phyloP scores from a whole-genome alignment of 2,113 vertebrate genomes.

The Phyllostomus discolor region DNA sequence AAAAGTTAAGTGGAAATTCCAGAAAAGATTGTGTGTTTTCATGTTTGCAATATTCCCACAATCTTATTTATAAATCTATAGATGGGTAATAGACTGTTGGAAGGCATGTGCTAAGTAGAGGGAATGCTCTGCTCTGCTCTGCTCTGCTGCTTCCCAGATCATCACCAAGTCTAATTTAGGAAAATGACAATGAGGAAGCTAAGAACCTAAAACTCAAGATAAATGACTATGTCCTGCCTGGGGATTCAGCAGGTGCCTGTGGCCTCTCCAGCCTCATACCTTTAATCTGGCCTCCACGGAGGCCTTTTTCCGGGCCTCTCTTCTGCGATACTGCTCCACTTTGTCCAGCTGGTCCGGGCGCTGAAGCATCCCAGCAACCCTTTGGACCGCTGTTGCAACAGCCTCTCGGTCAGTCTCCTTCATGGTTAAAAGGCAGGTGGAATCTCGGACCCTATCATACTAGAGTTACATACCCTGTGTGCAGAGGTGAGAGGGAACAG shows the following conservation, averaged over 20 bases:
- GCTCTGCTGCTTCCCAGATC: background rate
- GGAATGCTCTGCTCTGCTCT: background rate
- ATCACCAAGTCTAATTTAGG: background rate
- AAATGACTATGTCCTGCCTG: background rate
- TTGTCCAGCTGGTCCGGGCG: slow-evolving; percentile 98
- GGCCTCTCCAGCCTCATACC: slow-evolving; percentile 73
- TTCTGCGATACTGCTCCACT: slow-evolving; percentile 95
- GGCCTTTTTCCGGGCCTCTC: slow-evolving; percentile 97
- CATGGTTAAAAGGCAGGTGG: slow-evolving; percentile 78
- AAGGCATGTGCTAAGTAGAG: background rate
- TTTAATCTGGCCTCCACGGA: slow-evolving; percentile 97
- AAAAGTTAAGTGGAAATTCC: background rate
- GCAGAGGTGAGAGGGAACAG: background rate
- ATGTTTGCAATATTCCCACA: background rate
- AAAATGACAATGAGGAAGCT: background rate
- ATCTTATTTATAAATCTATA: background rate
- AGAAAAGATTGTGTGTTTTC: background rate
- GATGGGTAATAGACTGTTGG: background rate
- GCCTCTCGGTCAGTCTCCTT: slow-evolving; percentile 96
- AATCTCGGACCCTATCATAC: slow-evolving; percentile 53
- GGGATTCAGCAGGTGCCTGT: background rate
- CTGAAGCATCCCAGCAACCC: slow-evolving; percentile 97
- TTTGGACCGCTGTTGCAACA: slow-evolving; percentile 94
- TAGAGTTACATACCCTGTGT: background rate
- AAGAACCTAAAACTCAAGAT: background rate